These are phyloP conservation scores for Plagodis dolabraria DNA, from an alignment of 2,888 invertebrate species.

Conservation along the genomic window DNA sequence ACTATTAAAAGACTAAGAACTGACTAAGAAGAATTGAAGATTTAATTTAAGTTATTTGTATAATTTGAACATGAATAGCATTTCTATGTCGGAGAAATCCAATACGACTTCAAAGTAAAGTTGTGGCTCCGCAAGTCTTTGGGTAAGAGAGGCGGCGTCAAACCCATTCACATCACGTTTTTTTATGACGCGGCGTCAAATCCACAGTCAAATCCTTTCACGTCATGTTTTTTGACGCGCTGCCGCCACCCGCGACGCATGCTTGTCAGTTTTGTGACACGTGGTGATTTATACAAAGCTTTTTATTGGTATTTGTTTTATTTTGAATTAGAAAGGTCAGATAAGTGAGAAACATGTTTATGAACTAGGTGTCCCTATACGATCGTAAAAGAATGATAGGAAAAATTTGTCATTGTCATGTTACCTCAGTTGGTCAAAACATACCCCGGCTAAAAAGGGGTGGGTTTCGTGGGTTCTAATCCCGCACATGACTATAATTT, in stretches of 20 bases:
- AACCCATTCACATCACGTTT: conserved; percentile 66
- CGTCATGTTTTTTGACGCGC: conserved; percentile 46
- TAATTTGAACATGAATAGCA: too few species aligned
- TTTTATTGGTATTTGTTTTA: neutral
- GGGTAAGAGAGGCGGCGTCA: conserved; percentile 64
- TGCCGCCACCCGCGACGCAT: conserved; percentile 68
- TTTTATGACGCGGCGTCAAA: conserved; percentile 44
- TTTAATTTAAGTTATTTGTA: too few species aligned
- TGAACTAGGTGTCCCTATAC: too few species aligned
- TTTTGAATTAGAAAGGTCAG: neutral
- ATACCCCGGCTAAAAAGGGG: too few species aligned
- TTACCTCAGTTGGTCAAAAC: too few species aligned
- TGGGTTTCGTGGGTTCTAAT: too few species aligned
- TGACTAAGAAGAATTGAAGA: too few species aligned
- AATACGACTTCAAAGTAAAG: conserved; percentile 39
- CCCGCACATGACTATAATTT: too few species aligned
- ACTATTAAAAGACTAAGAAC: too few species aligned
- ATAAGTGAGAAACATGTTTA: too few species aligned
- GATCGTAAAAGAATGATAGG: too few species aligned
- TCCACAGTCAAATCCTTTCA: conserved; percentile 72
- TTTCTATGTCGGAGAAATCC: conserved; percentile 6
- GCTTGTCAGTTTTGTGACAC: conserved; percentile 39
- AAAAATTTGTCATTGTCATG: too few species aligned
- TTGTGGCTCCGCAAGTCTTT: conserved; percentile 57
- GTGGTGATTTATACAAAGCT: conserved; percentile 17